phyloP scores from a whole-genome alignment of 2,113 vertebrate genomes.

The Candoia aspera region DNA sequence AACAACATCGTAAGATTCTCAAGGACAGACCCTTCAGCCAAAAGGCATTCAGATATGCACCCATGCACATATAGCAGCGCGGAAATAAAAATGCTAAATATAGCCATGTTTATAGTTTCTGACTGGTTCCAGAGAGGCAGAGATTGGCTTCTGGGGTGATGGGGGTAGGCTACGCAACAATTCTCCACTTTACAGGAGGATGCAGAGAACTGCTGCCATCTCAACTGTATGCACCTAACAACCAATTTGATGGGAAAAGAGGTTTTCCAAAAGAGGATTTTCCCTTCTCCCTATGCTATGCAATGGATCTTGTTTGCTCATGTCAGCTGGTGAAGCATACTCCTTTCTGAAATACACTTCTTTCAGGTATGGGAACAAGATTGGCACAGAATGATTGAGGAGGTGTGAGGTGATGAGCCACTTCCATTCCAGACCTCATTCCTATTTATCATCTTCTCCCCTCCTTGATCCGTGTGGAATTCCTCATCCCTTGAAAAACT shows the following conservation, averaged over 20 bases:
- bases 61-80: background rate
- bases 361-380: background rate
- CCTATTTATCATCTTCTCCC: background rate
- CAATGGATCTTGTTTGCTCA: background rate
- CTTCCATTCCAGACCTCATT: background rate
- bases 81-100: slow-evolving; percentile 31
- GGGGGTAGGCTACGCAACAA: background rate
- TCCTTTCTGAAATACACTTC: background rate
- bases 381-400: background rate
- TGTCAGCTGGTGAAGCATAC: background rate
- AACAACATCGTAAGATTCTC: slow-evolving; percentile 1
- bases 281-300: background rate
- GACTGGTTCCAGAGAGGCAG: slow-evolving; percentile 7
- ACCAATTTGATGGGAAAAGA: background rate
- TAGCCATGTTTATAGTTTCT: slow-evolving; percentile 14
- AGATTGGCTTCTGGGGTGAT: background rate
- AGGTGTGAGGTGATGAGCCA: background rate
- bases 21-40: slow-evolving; percentile 23
- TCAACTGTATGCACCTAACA: background rate
- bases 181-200: background rate
- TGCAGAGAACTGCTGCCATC: slow-evolving; percentile 2
- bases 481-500: background rate
- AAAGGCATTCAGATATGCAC: background rate
- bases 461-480: background rate
- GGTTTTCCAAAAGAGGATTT: background rate